phyloP scores from a whole-genome alignment of 2,113 vertebrate species.

The Trematomus loennbergii region DNA sequence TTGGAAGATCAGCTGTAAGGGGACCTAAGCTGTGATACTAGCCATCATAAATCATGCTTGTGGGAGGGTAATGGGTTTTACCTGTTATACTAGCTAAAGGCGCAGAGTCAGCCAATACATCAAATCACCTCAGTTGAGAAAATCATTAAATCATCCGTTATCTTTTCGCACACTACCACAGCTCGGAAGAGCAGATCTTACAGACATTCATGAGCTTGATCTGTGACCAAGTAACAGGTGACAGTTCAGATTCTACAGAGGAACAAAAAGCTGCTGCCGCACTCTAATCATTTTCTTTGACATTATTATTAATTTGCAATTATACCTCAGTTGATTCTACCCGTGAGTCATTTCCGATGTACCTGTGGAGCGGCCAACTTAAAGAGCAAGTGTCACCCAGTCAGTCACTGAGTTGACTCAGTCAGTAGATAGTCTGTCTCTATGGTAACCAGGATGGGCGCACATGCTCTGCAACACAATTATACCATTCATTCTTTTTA shows the following conservation, averaged over 20 bases:
- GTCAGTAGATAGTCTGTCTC: conserved; percentile 74
- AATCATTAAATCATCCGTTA: conserved; percentile 79
- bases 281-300: conserved; percentile 27
- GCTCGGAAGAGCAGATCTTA: conserved; percentile 37
- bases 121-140: conserved; percentile 77
- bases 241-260: conserved; percentile 25
- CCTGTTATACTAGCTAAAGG: conserved; percentile 78
- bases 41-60: conserved; percentile 75
- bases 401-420: conserved; percentile 70
- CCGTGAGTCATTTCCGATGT: conserved; percentile 52
- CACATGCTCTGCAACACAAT: conserved; percentile 55
- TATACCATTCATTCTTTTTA: conserved; percentile 39
- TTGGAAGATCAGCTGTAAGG: conserved; percentile 65
- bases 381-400: conserved; percentile 78
- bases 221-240: conserved; percentile 53
- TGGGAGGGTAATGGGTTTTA: conserved; percentile 79
- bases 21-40: conserved; percentile 64
- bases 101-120: conserved; percentile 77
- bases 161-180: conserved; percentile 62
- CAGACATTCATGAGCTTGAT: conserved; percentile 51
- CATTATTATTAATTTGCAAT: conserved; percentile 52
- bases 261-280: background rate
- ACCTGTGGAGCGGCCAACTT: conserved; percentile 61
- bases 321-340: conserved; percentile 40
- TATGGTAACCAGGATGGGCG: conserved; percentile 73